Conservation (phyloP, 2,797 vertebrate genomes). For the Sylvilagus floridanus region DNA sequence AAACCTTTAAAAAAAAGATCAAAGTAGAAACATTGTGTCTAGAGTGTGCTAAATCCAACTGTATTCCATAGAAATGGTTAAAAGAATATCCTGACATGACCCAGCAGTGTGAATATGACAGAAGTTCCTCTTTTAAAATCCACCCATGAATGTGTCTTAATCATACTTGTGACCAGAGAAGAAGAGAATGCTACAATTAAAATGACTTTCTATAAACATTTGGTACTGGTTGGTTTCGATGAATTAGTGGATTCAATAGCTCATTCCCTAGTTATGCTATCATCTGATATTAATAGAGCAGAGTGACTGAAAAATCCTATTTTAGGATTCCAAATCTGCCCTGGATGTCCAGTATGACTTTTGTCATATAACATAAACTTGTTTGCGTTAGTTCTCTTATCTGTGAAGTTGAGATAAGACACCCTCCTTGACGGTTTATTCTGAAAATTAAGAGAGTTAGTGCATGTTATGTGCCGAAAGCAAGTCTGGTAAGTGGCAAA, state of each 20-base stretch:
- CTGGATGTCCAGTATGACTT: neutral
- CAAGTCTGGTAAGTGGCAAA: neutral
- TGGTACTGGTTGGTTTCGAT: conserved; percentile 27
- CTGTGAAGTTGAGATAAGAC: neutral
- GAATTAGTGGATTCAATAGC: conserved; percentile 5
- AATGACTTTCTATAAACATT: neutral
- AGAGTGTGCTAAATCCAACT: neutral
- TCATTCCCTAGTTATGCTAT: conserved; percentile 7
- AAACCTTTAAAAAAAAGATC: neutral
- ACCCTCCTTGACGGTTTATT: neutral
- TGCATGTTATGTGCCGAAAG: neutral
- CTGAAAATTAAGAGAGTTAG: conserved; percentile 42
- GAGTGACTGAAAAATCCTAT: conserved; percentile 14
- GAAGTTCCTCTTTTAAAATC: neutral
- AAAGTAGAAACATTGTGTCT: neutral
- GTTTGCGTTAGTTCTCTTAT: neutral
- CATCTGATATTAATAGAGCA: neutral
- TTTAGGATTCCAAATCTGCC: neutral
- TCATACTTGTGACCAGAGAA: neutral
- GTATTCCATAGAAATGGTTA: neutral
- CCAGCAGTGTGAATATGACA: neutral
- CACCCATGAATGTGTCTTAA: neutral
- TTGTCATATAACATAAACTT: neutral
- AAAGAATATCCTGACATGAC: neutral
- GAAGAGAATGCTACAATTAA: neutral